Percentiles rank a stretch among this genome's conserved stretches.
Conservation (phyloP, 2,113 vertebrate species). For the Centropristis striata region DNA sequence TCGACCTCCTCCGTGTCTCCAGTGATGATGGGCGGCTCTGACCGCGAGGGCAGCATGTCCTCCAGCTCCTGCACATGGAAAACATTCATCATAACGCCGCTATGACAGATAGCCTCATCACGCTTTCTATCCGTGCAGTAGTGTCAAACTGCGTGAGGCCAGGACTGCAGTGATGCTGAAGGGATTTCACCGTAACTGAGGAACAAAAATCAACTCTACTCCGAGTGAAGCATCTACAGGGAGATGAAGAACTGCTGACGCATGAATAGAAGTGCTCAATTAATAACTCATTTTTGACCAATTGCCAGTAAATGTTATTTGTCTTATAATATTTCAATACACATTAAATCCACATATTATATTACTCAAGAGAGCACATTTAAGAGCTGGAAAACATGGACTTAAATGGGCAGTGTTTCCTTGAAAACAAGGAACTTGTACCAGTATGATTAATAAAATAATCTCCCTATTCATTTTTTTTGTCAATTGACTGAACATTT, state of each 20-base stretch:
- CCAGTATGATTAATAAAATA: too few species aligned
- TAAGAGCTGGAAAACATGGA: too few species aligned
- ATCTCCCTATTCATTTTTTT: too few species aligned
- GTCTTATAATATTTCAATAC: too few species aligned
- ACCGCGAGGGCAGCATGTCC: slow-evolving; percentile 95
- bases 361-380: too few species aligned
- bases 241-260: background rate
- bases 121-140: background rate
- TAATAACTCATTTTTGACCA: slow-evolving; percentile 1
- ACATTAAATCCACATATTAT: too few species aligned
- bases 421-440: too few species aligned
- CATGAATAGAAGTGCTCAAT: background rate
- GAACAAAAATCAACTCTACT: background rate
- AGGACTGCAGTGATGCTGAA: background rate
- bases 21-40: slow-evolving; percentile 91
- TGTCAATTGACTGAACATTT: too few species aligned
- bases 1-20: slow-evolving; percentile 96
- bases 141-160: too few species aligned
- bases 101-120: background rate
- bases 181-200: too few species aligned
- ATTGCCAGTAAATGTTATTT: too few species aligned
- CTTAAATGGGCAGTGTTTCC: too few species aligned
- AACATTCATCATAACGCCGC: background rate
- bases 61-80: slow-evolving; percentile 91
- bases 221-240: background rate